Conservation (phyloP, 2,113 vertebrate genomes). For the Otolemur garnettii region DNA sequence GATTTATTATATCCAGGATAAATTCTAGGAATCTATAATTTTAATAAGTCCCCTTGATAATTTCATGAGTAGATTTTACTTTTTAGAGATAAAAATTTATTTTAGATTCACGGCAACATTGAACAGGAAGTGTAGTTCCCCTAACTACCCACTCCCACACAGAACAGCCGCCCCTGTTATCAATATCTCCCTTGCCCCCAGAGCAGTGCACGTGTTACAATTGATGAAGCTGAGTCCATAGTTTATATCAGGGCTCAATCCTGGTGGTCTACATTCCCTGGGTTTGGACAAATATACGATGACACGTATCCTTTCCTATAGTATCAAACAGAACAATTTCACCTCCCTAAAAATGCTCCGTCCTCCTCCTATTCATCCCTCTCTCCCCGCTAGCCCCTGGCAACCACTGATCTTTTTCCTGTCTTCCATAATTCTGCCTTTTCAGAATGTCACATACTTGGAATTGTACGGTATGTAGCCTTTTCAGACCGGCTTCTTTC, state of each 20-base stretch:
- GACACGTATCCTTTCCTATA: neutral
- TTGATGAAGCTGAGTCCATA: too few relatives aligned
- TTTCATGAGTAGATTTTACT: neutral
- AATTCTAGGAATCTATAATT: constrained; percentile 8
- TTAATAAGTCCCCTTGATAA: neutral
- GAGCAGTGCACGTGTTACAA: neutral
- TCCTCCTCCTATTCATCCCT: neutral
- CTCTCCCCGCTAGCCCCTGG: neutral
- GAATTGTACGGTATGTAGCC: neutral
- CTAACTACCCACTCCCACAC: too few relatives aligned
- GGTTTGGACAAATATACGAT: neutral
- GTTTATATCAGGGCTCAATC: neutral
- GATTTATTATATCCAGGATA: neutral
- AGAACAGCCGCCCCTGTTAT: fast-evolving
- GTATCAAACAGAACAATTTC: neutral
- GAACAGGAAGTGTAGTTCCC: neutral
- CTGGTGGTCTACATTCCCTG: neutral
- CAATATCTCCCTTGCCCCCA: too few relatives aligned
- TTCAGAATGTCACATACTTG: neutral
- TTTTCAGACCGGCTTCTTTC: neutral
- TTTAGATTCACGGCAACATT: neutral
- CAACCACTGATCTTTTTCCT: neutral
- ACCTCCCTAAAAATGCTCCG: neutral
- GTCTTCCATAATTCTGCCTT: neutral
- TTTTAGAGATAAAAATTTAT: neutral